Evolutionary conservation across 2,888 invertebrate genomes (phyloP), one percentile per base, ranked within the genome.

Genomic region (Gnatocerus cornutus): DNA sequence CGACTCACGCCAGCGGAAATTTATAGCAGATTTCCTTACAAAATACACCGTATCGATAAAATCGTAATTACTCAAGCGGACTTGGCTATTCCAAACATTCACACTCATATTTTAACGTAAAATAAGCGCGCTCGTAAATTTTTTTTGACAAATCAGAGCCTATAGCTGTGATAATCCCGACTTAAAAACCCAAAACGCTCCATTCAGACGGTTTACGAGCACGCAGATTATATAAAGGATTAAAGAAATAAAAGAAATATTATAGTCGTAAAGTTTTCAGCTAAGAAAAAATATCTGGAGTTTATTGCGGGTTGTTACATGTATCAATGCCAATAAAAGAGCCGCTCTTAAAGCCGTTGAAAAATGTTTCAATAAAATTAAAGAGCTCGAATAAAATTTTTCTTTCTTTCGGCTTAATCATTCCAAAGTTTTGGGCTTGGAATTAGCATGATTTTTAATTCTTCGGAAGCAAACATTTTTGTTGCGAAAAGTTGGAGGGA

Each of bases 171-270:
- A 50, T 50, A 30, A 43, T 43, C 43, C 43, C 5, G 21, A 46
- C 30, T 33, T 43, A 8, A 53, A 52, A 45, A 45, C 50, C 10
- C 68, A 33, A 52, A 50, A 52, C 16, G 53, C 12, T 29, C 41
- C 61, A 61, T 41, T 45, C 33, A 53, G 53, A 68, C 27, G 53
- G 61, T 68, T 68, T 68, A 68, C 53, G 45, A 37, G 53, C 30
- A 37, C 16, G 33, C 21, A 61, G 61, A 67, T 67, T 59, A 67
- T 43, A 33, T 52, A 53, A 43, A 52, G 43, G 61, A 67, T 67
- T 67, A 67, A 67, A 61, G 61, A 61, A 68, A 68, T 68, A 68
- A 68, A 68, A 53, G 13, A 52, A 37, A 55, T 37, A 53, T n/a
- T 53, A 53, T 33, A 53, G 53, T 12, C 37, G 14, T 30, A 12